Percentiles rank a stretch among this genome's conserved stretches.
These are phyloP conservation scores for Mercenaria mercenaria DNA, from an alignment of 1,140 invertebrate species.

Conservation along the genomic window DNA sequence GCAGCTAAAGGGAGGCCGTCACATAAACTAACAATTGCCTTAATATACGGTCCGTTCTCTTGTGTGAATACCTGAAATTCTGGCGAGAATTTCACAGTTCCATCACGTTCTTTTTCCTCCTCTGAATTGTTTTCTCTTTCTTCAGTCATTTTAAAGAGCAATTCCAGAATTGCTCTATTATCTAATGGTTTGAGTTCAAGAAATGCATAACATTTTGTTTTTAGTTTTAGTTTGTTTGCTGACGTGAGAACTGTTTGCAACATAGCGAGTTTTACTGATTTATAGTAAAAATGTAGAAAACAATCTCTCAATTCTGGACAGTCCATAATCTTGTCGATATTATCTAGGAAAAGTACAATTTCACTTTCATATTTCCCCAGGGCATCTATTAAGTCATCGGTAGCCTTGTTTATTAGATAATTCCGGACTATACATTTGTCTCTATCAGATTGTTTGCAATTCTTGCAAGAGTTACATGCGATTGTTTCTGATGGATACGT, in stretches of 20 bases:
- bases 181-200: neutral
- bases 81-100: neutral
- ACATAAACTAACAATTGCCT: neutral
- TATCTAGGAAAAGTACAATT: neutral
- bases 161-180: neutral
- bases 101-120: neutral
- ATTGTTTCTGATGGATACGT: neutral
- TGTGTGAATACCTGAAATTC: neutral
- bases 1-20: conserved; percentile 16
- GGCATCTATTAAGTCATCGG: neutral
- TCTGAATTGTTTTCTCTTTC: neutral
- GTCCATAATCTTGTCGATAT: conserved; percentile 3
- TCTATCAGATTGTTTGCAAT: neutral
- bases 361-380: neutral
- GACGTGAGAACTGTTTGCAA: neutral
- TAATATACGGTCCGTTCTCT: neutral
- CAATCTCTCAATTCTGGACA: neutral
- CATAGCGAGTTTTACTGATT: neutral
- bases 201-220: neutral
- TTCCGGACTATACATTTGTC: neutral
- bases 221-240: neutral
- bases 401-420: neutral
- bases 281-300: neutral
- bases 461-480: neutral
- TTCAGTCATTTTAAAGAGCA: neutral